These are phyloP conservation scores for Pocota personata DNA, from an alignment of 2,888 invertebrate species.

Conservation along the genomic window DNA sequence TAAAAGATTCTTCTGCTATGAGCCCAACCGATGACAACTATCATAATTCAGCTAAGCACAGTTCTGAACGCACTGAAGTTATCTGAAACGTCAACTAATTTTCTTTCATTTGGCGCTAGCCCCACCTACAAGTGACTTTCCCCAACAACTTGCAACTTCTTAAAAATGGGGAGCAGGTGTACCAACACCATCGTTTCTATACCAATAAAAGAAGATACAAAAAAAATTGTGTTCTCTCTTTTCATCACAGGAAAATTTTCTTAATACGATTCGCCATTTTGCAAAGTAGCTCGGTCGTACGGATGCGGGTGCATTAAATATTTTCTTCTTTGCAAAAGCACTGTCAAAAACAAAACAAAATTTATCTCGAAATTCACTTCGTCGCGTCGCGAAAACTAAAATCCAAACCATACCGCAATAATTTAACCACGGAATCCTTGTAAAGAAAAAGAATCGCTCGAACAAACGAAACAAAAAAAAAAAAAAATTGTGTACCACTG, in stretches of 20 bases:
- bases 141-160: background rate
- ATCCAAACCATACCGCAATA: background rate
- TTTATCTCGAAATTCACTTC: slow-evolving; percentile 21
- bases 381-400: slow-evolving; percentile 28
- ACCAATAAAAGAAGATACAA: slow-evolving; percentile 33
- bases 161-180: slow-evolving; percentile 35
- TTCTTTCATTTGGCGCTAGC: background rate
- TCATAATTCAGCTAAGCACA: too few species aligned
- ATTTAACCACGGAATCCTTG: background rate
- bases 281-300: slow-evolving; percentile 76
- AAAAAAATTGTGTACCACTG: slow-evolving; percentile 67
- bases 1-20: too few species aligned
- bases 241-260: slow-evolving; percentile 70
- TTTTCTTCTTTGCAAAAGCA: slow-evolving; percentile 67
- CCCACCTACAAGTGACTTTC: slow-evolving; percentile 15
- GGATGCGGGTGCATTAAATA: slow-evolving; percentile 74
- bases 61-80: too few species aligned
- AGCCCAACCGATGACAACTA: too few species aligned
- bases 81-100: background rate
- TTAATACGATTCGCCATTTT: slow-evolving; percentile 76
- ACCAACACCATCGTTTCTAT: slow-evolving; percentile 49
- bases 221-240: slow-evolving; percentile 63
- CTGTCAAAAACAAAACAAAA: slow-evolving; percentile 44
- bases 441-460: slow-evolving; percentile 26
- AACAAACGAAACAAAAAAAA: slow-evolving; percentile 26